A percentile compares a stretch with the other conserved stretches of the same genome.
Conservation (phyloP, 2,113 vertebrate genomes). For the Clupea harengus region DNA sequence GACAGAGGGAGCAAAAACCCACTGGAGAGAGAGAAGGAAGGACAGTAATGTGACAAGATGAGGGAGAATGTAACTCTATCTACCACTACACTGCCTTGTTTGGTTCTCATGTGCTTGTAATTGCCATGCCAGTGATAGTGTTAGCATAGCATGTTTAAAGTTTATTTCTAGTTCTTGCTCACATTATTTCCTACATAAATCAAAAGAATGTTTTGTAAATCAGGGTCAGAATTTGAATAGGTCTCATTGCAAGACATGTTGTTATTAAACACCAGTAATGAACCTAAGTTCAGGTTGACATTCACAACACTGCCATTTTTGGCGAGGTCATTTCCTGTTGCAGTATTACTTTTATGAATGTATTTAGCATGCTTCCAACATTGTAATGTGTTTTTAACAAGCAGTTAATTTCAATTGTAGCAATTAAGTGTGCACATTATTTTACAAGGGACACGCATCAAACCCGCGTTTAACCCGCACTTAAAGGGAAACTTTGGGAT, state of each 20-base stretch:
- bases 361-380: neutral
- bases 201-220: neutral
- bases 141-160: neutral
- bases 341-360: neutral
- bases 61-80: neutral
- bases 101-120: neutral
- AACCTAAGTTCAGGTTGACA: constrained; percentile 1
- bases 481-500: no score
- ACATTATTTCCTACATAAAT: neutral
- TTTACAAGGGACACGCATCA: no score
- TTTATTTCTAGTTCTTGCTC: neutral
- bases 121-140: neutral
- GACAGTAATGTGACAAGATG: neutral
- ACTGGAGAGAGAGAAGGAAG: constrained; percentile 30
- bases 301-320: constrained; percentile 11
- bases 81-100: neutral
- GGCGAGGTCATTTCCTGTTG: neutral
- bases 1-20: neutral
- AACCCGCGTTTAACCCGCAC: no score
- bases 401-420: no score
- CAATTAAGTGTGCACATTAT: no score
- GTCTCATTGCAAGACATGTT: neutral
- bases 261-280: neutral
- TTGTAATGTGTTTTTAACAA: no score
- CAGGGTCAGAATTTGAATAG: neutral